Percentiles rank a stretch among this genome's conserved stretches.
These are phyloP conservation scores for Ophion costatus DNA, from an alignment of 2,888 invertebrate genomes.

Conservation along the genomic window DNA sequence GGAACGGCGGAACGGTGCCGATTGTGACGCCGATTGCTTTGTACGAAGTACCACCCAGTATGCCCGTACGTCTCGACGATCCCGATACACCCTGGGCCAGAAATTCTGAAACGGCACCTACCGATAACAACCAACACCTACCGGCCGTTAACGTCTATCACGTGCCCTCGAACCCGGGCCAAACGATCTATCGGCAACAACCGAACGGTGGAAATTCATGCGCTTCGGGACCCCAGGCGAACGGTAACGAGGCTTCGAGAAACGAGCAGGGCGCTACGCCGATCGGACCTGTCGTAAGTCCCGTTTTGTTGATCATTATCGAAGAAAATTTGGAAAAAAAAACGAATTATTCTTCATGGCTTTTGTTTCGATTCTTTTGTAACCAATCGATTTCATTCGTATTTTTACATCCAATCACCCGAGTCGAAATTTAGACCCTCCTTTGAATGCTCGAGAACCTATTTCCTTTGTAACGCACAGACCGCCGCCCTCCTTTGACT, in stretches of 20 bases:
- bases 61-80: neutral
- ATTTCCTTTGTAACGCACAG: no score
- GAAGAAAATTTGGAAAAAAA: no score
- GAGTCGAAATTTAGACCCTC: no score
- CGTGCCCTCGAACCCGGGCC: neutral
- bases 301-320: neutral
- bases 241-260: neutral
- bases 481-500: no score
- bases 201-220: neutral
- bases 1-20: neutral
- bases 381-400: neutral
- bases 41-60: neutral
- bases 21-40: neutral
- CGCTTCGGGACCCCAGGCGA: neutral
- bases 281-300: conserved; percentile 11
- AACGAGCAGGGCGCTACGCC: neutral
- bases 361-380: neutral
- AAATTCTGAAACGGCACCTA: neutral
- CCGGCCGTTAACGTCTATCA: neutral
- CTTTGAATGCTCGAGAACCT: no score
- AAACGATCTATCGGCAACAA: neutral
- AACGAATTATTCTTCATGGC: neutral
- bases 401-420: no score
- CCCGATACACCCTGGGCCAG: neutral
- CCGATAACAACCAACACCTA: neutral